phyloP scores from a whole-genome alignment of 2,797 vertebrate genomes.

The Smutsia gigantea region DNA sequence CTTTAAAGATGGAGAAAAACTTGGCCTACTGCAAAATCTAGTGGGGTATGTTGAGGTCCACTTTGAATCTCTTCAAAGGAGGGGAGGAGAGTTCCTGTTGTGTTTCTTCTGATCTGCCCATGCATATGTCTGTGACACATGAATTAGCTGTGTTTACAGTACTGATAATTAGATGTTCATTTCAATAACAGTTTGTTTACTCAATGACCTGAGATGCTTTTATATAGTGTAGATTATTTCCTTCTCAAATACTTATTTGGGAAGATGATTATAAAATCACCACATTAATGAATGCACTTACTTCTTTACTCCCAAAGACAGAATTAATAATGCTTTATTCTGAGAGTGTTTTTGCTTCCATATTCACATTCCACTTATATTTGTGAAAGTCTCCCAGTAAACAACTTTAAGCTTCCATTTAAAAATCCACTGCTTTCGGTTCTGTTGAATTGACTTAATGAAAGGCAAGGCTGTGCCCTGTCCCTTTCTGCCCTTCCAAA shows the following conservation, averaged over 20 bases:
- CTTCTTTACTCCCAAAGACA: constrained; percentile 39
- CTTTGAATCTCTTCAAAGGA: not conserved
- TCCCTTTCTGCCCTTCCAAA: not conserved
- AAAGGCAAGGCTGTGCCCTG: too few relatives aligned
- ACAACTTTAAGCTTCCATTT: not conserved
- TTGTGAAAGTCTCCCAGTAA: not conserved
- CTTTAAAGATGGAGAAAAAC: not conserved
- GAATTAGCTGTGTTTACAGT: constrained; percentile 55
- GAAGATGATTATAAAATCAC: constrained; percentile 65
- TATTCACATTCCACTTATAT: not conserved
- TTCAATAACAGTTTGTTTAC: constrained; percentile 74
- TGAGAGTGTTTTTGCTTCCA: not conserved
- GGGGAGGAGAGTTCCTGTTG: not conserved
- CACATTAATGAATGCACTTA: constrained; percentile 37
- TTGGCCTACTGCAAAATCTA: not conserved
- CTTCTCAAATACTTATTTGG: constrained; percentile 59
- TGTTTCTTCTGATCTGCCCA: not conserved
- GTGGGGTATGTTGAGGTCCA: not conserved
- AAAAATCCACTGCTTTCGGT: not conserved
- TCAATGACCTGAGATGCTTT: constrained; percentile 58
- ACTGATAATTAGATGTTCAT: constrained; percentile 59
- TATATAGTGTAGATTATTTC: constrained; percentile 50
- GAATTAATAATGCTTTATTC: constrained; percentile 41
- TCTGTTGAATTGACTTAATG: not conserved
- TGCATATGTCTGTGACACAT: not conserved